phyloP scores from a whole-genome alignment of 2,888 invertebrate genomes.

The Adela reaumurella region DNA sequence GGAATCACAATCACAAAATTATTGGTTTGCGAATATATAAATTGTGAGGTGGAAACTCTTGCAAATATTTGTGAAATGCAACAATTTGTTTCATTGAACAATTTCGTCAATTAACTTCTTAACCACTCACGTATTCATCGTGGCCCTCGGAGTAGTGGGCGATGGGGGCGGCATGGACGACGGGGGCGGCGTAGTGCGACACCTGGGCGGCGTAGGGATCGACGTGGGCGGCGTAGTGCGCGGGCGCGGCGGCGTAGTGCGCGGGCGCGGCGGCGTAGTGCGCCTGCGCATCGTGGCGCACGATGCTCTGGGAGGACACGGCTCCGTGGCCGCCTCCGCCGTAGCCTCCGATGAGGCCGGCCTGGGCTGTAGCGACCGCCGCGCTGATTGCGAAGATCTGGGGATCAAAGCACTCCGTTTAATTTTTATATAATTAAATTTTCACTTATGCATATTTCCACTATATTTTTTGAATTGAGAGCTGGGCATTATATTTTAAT shows the following conservation, averaged over 20 bases:
- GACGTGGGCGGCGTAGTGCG: constrained; percentile 12
- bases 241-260: constrained; percentile 17
- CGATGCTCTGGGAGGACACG: constrained; percentile 32
- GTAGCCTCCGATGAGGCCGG: constrained; percentile 37
- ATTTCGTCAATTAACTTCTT: no score
- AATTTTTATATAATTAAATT: no score
- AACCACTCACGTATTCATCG: constrained; percentile 29
- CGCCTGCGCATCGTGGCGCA: constrained; percentile 23
- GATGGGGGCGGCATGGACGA: constrained; percentile 16
- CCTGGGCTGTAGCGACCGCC: constrained; percentile 40
- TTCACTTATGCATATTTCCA: no score
- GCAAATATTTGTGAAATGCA: no score
- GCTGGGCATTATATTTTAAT: no score
- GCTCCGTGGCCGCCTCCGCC: constrained; percentile 19
- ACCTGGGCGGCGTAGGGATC: constrained; percentile 15
- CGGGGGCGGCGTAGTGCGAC: constrained; percentile 14
- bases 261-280: constrained; percentile 18
- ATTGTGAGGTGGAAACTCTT: no score
- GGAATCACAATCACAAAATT: no score
- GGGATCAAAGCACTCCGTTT: constrained; percentile 6
- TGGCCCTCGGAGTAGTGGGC: constrained; percentile 16
- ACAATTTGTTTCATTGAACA: no score
- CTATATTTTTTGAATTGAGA: no score
- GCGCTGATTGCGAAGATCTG: constrained; percentile 38
- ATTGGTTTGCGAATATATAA: no score